Base-by-base conservation (phyloP, 2,888 invertebrate species). In the Scrobipalpa costella region DNA sequence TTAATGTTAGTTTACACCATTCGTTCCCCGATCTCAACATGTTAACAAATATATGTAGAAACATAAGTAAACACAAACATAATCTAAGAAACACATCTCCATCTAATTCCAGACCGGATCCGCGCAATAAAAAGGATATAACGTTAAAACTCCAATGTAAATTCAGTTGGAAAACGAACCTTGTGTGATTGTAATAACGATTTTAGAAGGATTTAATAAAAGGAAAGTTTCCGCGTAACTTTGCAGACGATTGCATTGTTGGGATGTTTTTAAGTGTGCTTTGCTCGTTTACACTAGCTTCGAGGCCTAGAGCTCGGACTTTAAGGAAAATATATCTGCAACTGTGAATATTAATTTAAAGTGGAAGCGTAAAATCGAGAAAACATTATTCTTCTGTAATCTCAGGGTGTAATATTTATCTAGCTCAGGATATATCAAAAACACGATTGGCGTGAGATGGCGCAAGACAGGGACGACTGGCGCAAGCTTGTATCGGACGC, bases 201-300 rank as follows among this genome's bases (percentile, higher is more conserved):
- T n/a, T 44, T 17, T 60, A 36, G 57, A 3, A 15, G 57, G 57
- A 58, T 65, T 65, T 66, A 68, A 67, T 68, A 64, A 68, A 67
- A 65, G 61, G 63, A 71, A 75, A 70, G 67, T 73, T 73, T 64
- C 63, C 63, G 71, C 69, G 62, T 69, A 79, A 79, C 76, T 81
- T 78, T 71, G 72, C 75, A 80, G 78, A 80, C 76, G 73, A 76
- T 71, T 72, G 75, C 73, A 67, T 71, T 71, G 73, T 74, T 71
- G 66, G 65, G 69, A 69, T 64, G 71, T 59, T 63, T 69, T 66
- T 67, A 68, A 69, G 65, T 66, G 66, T 67, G 61, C 47, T 63
- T 64, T 62, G 62, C 64, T 64, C 68, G 66, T 64, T 67, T 68
- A 57, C 63, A 44, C n/a, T 58, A 19, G 36, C 9, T 47, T 38